These are phyloP conservation scores for Spermophilus dauricus DNA, from an alignment of 2,113 vertebrate genomes.

Conservation along the genomic window DNA sequence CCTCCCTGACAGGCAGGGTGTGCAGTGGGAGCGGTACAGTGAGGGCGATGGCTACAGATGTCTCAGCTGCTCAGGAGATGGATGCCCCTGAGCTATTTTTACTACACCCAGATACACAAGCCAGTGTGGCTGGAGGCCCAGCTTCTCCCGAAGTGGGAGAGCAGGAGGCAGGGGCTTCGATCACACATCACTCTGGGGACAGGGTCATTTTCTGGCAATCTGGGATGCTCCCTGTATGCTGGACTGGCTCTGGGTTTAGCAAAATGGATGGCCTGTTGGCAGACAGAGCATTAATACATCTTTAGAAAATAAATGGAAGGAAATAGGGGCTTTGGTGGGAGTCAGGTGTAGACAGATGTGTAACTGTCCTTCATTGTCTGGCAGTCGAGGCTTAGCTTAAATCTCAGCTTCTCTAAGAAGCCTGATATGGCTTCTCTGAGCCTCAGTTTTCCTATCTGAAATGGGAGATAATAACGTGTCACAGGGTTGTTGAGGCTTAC, in stretches of 20 bases:
- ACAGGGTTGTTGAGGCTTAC: background rate
- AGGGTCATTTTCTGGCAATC: background rate
- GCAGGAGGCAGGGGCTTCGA: background rate
- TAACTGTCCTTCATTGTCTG: background rate
- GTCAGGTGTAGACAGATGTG: background rate
- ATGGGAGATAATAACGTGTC: background rate
- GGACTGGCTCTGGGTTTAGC: background rate
- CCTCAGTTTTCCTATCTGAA: background rate
- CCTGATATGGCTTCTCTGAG: background rate
- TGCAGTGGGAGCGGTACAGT: background rate
- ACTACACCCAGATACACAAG: background rate
- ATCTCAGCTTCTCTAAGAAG: background rate
- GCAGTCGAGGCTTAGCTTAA: background rate
- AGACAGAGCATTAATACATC: background rate
- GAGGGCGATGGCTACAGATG: background rate
- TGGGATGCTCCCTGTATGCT: background rate
- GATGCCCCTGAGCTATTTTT: constrained; percentile 8
- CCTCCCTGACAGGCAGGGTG: background rate
- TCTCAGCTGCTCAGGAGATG: background rate
- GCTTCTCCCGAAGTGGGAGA: background rate
- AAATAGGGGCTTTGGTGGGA: background rate
- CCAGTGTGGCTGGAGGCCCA: background rate
- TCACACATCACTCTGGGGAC: background rate
- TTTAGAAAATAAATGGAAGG: constrained; percentile 21
- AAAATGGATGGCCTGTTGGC: background rate